Conservation (phyloP, 2,888 invertebrate species). For the Dryobota labecula region DNA sequence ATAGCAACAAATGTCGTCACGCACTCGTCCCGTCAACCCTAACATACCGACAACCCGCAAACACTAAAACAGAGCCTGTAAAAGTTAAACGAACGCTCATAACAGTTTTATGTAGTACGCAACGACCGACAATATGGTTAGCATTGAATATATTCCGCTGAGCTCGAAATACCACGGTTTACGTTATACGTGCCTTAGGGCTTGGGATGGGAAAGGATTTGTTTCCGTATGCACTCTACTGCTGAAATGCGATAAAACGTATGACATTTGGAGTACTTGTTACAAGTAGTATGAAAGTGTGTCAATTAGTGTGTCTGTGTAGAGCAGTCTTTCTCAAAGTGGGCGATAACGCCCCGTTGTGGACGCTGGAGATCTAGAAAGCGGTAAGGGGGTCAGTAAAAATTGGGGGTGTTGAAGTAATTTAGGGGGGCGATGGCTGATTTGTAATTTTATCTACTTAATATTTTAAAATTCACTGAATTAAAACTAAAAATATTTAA, state of each 20-base stretch:
- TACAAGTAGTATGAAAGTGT: neutral
- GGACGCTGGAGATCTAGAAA: too few relatives aligned
- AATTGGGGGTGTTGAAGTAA: too few relatives aligned
- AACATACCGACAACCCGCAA: constrained; percentile 24
- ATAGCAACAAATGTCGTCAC: neutral
- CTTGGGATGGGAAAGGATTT: neutral
- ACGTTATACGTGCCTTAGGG: constrained; percentile 6
- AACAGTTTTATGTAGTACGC: constrained; percentile 72
- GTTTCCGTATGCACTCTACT: neutral
- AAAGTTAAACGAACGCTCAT: constrained; percentile 72
- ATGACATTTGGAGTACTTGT: too few relatives aligned
- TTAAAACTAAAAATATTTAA: too few relatives aligned
- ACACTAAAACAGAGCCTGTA: constrained; percentile 69
- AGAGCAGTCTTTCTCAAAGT: too few relatives aligned
- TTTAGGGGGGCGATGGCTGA: too few relatives aligned
- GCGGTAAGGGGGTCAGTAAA: too few relatives aligned
- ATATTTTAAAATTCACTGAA: too few relatives aligned
- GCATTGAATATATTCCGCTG: constrained; percentile 59
- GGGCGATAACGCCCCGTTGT: too few relatives aligned
- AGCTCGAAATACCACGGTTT: constrained; percentile 51
- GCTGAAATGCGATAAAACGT: too few relatives aligned
- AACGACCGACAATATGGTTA: constrained; percentile 65
- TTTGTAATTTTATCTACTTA: too few relatives aligned
- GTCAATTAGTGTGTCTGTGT: too few relatives aligned
- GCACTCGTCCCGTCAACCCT: constrained; percentile 19